phyloP scores from a whole-genome alignment of 2,113 vertebrate species.

The Cariama cristata region DNA sequence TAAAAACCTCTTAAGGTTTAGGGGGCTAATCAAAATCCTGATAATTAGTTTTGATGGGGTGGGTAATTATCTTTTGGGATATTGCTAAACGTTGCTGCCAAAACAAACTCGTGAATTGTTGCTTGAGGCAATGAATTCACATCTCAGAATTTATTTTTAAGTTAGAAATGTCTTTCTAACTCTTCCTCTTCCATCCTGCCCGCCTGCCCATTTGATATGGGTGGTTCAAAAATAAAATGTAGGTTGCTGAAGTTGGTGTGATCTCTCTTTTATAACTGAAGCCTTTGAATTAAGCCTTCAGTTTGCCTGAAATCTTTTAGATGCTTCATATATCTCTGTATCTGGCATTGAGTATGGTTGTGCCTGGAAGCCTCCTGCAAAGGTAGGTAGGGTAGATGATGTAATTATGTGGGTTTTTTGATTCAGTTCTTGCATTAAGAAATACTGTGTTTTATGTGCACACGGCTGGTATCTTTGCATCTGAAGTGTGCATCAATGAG shows the following conservation, averaged over 20 bases:
- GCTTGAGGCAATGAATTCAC: neutral
- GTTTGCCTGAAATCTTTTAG: neutral
- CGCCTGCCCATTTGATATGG: neutral
- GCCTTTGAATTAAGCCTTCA: constrained; percentile 50
- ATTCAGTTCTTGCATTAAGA: neutral
- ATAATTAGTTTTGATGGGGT: neutral
- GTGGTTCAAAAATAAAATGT: neutral
- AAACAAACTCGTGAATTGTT: constrained; percentile 14
- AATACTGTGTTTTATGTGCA: constrained; percentile 2
- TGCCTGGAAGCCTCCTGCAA: constrained; percentile 17
- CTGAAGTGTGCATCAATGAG: neutral
- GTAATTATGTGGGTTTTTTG: neutral
- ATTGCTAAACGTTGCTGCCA: constrained; percentile 12
- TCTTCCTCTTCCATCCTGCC: neutral
- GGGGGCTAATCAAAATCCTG: neutral
- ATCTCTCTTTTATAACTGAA: constrained; percentile 22
- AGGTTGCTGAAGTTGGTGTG: neutral
- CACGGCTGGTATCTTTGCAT: neutral
- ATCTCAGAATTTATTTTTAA: constrained; percentile 15
- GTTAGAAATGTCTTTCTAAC: neutral
- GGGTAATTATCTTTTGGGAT: neutral
- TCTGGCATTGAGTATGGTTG: neutral
- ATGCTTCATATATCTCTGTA: neutral
- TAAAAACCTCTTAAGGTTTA: neutral
- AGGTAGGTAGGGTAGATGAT: neutral